Conservation (phyloP, 2,797 vertebrate genomes). For the Alauda arvensis region DNA sequence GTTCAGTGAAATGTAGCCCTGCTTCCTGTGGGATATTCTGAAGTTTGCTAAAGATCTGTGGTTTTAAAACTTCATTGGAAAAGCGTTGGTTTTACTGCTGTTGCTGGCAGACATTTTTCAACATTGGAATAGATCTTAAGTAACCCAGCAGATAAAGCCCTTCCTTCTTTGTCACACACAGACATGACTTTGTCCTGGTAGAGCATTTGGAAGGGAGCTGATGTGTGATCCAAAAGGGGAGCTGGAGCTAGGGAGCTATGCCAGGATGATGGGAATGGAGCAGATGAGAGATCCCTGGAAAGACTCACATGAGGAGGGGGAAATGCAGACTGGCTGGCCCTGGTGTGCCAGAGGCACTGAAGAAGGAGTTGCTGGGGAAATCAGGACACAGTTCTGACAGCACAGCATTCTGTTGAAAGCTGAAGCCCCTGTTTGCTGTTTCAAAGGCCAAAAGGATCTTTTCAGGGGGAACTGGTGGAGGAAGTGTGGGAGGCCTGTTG, state of each 20-base stretch:
- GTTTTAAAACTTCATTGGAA: not conserved
- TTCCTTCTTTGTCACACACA: not conserved
- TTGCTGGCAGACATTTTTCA: not conserved
- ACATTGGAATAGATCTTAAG: not conserved
- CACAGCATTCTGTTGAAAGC: not conserved
- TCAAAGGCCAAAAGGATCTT: not conserved
- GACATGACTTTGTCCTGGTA: not conserved
- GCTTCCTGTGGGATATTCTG: not conserved
- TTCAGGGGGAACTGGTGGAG: not conserved
- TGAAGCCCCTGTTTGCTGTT: not conserved
- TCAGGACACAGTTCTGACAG: not conserved
- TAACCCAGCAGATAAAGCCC: not conserved
- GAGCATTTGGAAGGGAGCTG: not conserved
- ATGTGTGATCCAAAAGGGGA: not conserved
- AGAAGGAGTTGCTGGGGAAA: not conserved
- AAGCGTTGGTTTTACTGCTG: not conserved
- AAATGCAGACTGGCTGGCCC: not conserved
- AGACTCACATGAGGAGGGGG: not conserved
- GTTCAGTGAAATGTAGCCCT: not conserved
- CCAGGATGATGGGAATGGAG: not conserved
- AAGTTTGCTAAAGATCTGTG: accelerated
- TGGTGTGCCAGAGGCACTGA: not conserved
- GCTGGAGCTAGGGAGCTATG: not conserved
- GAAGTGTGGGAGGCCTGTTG: not conserved
- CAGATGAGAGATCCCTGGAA: not conserved